phyloP scores from a whole-genome alignment of 2,113 vertebrate species.

The Narcine bancroftii region DNA sequence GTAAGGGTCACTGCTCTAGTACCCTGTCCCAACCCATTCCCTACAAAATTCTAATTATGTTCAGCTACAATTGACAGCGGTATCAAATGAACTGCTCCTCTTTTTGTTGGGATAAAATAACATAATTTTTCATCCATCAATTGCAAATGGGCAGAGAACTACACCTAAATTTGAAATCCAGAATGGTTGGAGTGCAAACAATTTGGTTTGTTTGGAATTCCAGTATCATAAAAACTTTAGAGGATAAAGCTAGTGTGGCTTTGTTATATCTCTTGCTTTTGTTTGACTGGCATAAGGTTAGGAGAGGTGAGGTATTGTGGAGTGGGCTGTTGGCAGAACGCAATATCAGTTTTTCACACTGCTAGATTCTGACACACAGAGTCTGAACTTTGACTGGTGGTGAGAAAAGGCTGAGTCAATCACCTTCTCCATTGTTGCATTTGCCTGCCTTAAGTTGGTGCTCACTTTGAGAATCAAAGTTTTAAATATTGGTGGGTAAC shows the following conservation, averaged over 20 bases:
- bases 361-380: not conserved
- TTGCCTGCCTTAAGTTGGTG: not conserved
- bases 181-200: not conserved
- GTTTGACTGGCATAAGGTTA: not conserved
- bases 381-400: not conserved
- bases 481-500: not conserved
- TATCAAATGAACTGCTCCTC: not conserved
- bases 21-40: not conserved
- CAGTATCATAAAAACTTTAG: not conserved
- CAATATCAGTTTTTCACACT: not conserved
- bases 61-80: not conserved
- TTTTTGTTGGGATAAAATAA: not conserved
- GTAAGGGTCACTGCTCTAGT: not conserved
- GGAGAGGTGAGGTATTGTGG: too few relatives aligned
- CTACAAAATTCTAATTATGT: slow-evolving; percentile 33
- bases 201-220: slow-evolving; percentile 14
- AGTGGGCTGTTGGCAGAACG: too few relatives aligned
- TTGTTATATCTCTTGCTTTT: not conserved
- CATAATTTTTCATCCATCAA: not conserved
- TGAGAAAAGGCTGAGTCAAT: not conserved
- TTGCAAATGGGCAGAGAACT: not conserved
- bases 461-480: not conserved
- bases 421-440: not conserved
- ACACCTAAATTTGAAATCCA: not conserved
- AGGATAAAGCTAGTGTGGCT: not conserved